phyloP scores from a whole-genome alignment of 2,797 vertebrate genomes.

The Oreochromis mossambicus region DNA sequence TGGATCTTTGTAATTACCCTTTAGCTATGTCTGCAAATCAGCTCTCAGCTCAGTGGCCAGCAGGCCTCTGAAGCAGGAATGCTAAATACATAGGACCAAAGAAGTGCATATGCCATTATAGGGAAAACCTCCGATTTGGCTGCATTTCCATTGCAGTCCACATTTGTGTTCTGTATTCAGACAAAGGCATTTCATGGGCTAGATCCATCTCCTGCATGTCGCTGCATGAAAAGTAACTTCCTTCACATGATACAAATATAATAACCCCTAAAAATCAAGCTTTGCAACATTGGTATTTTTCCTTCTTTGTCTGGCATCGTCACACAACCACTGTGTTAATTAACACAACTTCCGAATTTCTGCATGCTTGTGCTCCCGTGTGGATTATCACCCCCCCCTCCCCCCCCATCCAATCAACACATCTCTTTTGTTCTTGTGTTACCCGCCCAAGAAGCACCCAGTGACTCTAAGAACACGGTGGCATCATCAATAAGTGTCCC shows the following conservation, averaged over 20 bases:
- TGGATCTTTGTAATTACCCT: slow-evolving; percentile 66
- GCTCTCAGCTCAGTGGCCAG: slow-evolving; percentile 35
- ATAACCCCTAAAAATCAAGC: neutral
- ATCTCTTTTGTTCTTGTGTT: neutral
- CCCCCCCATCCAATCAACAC: slow-evolving; percentile 11
- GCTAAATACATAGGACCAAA: slow-evolving; percentile 72
- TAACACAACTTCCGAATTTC: neutral
- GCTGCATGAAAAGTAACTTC: neutral
- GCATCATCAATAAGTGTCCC: neutral
- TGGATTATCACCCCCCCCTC: neutral
- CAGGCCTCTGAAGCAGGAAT: slow-evolving; percentile 60
- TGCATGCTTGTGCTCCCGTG: neutral
- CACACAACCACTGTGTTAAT: neutral
- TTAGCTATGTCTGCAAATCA: slow-evolving; percentile 58
- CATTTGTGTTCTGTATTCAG: neutral
- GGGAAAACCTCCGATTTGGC: slow-evolving; percentile 45
- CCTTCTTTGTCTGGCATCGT: neutral
- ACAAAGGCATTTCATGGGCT: slow-evolving; percentile 5
- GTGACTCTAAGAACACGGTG: rapidly evolving
- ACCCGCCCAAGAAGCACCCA: neutral
- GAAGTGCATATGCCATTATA: slow-evolving; percentile 46
- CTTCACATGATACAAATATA: neutral
- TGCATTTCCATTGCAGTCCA: slow-evolving; percentile 14
- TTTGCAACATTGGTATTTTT: neutral
- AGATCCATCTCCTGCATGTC: neutral